These are phyloP conservation scores for Cuniculus paca DNA, from an alignment of 2,797 vertebrate genomes.

Conservation along the genomic window DNA sequence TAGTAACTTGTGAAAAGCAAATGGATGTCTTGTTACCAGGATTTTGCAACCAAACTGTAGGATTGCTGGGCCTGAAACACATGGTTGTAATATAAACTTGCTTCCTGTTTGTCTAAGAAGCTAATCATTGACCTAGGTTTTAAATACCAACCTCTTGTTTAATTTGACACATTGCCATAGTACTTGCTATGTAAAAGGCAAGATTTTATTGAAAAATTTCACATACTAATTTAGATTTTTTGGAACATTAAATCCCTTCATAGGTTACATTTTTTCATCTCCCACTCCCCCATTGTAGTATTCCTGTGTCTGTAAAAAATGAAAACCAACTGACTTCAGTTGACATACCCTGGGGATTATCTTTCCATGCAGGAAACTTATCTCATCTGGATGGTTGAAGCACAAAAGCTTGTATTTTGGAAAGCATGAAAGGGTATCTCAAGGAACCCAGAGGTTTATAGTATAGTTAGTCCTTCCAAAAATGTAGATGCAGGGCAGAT, in stretches of 20 bases:
- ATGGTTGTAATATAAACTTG: background rate
- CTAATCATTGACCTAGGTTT: conserved; percentile 30
- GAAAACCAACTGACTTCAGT: background rate
- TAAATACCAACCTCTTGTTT: conserved; percentile 45
- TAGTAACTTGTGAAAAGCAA: conserved; percentile 68
- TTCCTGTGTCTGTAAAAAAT: background rate
- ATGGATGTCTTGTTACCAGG: conserved; percentile 40
- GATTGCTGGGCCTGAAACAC: background rate
- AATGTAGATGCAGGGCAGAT: background rate
- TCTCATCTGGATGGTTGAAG: background rate
- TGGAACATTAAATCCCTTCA: background rate
- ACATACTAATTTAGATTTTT: conserved; percentile 19
- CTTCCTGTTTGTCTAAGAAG: conserved; percentile 30
- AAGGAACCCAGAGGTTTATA: background rate
- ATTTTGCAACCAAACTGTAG: conserved; percentile 41
- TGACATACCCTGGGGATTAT: background rate
- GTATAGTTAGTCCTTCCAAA: background rate
- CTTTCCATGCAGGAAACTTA: conserved; percentile 2
- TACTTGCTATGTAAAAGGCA: conserved; percentile 32
- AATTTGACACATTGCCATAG: conserved; percentile 35
- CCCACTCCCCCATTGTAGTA: background rate
- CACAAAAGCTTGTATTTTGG: background rate
- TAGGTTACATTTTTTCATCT: background rate
- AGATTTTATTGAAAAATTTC: conserved; percentile 15
- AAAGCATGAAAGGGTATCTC: background rate